These are phyloP conservation scores for Chromoteleia sp. DNA, from an alignment of 2,888 invertebrate genomes.

Conservation along the genomic window DNA sequence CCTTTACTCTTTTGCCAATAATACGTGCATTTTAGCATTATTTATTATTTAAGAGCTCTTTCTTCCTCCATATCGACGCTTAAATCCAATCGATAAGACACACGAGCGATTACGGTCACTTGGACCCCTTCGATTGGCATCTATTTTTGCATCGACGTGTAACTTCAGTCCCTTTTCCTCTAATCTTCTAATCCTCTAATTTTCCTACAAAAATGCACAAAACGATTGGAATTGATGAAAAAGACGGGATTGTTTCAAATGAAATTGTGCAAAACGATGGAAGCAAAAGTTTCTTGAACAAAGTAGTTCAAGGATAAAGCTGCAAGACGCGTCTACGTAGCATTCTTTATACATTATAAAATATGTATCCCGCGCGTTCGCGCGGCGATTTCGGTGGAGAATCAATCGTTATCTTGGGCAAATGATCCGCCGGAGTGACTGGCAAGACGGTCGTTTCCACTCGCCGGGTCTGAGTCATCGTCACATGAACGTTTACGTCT, in stretches of 20 bases:
- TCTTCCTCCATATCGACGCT: not conserved
- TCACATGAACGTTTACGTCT: conserved; percentile 36
- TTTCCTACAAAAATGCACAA: too few species aligned
- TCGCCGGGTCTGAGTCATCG: conserved; percentile 16
- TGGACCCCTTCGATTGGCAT: too few species aligned
- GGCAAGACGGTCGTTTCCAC: not conserved
- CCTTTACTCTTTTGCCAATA: too few species aligned
- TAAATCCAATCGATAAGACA: not conserved
- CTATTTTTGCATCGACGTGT: too few species aligned
- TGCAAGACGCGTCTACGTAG: conserved; percentile 1
- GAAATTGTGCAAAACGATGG: too few species aligned
- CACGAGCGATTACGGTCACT: too few species aligned
- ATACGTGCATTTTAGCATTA: not conserved
- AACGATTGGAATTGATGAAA: too few species aligned
- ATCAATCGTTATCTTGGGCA: conserved; percentile 18
- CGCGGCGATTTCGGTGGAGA: not conserved
- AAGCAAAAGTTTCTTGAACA: not conserved
- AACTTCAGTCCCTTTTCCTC: too few species aligned
- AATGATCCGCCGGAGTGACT: conserved; percentile 25
- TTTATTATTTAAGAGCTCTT: too few species aligned
- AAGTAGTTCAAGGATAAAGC: conserved; percentile 41
- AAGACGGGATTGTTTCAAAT: too few species aligned
- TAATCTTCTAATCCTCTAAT: too few species aligned
- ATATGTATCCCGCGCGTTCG: conserved; percentile 6
- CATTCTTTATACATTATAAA: conserved; percentile 39